Conservation (phyloP, 2,888 invertebrate genomes). For the Polydesmus complanatus region DNA sequence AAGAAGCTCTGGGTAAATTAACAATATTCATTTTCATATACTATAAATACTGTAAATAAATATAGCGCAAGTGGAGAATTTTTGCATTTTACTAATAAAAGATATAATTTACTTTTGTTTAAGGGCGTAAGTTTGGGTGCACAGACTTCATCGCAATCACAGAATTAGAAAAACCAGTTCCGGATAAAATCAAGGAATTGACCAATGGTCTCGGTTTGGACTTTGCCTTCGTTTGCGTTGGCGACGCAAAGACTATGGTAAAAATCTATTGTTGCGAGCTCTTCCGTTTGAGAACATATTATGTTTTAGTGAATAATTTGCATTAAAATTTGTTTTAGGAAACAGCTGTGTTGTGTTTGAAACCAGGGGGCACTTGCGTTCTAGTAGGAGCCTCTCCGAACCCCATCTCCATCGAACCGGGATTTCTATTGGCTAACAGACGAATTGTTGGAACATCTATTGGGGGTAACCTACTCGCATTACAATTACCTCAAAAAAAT, state of each 20-base stretch:
- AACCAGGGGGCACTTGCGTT: slow-evolving; percentile 6
- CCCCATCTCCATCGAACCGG: slow-evolving; percentile 2
- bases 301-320: too few relatives aligned
- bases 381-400: slow-evolving; percentile 10
- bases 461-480: slow-evolving; percentile 14
- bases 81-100: background rate
- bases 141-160: slow-evolving; percentile 13
- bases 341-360: slow-evolving; percentile 2
- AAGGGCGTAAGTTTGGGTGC: slow-evolving; percentile 10
- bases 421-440: slow-evolving; percentile 3
- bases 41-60: too few relatives aligned
- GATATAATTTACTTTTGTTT: background rate
- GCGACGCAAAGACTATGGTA: slow-evolving; percentile 5
- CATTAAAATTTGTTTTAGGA: too few relatives aligned
- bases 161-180: background rate
- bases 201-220: slow-evolving; percentile 2
- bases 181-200: background rate
- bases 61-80: too few relatives aligned
- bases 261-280: too few relatives aligned
- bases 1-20: background rate
- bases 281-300: too few relatives aligned
- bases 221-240: slow-evolving; percentile 9
- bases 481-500: too few relatives aligned
- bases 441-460: slow-evolving; percentile 6
- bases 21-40: background rate